These are phyloP conservation scores for Cathartes aura DNA, from an alignment of 2,113 vertebrate species.

Conservation along the genomic window DNA sequence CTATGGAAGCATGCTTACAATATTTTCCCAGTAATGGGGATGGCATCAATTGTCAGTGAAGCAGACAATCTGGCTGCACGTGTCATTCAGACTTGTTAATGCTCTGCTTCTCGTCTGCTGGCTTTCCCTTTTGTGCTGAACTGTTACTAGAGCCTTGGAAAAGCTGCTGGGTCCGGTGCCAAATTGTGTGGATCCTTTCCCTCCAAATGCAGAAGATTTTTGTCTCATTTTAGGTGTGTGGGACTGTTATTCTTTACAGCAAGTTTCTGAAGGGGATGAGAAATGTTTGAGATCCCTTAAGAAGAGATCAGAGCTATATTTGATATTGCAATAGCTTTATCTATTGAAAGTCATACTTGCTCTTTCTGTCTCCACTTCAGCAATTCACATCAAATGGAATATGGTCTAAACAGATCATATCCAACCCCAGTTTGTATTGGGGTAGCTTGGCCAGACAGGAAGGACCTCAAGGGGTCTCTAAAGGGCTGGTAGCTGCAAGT, in stretches of 20 bases:
- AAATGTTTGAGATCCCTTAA: not conserved
- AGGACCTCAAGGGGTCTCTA: not conserved
- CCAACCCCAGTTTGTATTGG: not conserved
- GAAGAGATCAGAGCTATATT: not conserved
- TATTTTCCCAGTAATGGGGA: slow-evolving; percentile 28
- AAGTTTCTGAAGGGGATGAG: not conserved
- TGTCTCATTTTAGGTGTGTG: not conserved
- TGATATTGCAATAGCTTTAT: not conserved
- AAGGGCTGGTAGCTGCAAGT: not conserved
- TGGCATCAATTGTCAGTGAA: slow-evolving; percentile 47
- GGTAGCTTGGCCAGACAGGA: not conserved
- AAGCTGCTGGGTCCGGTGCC: not conserved
- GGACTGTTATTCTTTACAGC: not conserved
- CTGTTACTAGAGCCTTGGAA: not conserved
- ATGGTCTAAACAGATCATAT: not conserved
- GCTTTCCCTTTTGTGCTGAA: not conserved
- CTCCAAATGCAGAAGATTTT: not conserved
- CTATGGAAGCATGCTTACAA: not conserved
- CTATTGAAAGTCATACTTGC: not conserved
- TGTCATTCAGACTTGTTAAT: slow-evolving; percentile 51
- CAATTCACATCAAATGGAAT: not conserved
- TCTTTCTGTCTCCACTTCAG: not conserved
- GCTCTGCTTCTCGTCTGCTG: not conserved
- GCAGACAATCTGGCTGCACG: slow-evolving; percentile 46
- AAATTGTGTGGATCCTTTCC: not conserved